Evolutionary conservation across 1,140 invertebrate genomes (phyloP).

Genomic region (Campoletis sonorensis): DNA sequence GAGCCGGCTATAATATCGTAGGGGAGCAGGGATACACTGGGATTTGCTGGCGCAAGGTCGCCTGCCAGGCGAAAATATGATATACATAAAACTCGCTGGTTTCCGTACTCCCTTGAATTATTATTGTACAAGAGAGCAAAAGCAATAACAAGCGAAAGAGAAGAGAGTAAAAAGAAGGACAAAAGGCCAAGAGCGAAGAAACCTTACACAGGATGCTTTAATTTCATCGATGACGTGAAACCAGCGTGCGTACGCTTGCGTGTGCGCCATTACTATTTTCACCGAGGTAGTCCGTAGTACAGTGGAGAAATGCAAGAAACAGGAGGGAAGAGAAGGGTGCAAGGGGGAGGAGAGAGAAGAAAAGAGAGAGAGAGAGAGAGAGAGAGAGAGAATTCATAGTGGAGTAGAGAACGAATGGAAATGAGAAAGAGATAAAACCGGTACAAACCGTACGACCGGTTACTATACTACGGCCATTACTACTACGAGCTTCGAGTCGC

Average conservation of each 20-base stretch:
- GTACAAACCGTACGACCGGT: conserved; percentile 29
- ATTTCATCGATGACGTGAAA: conserved; percentile 40
- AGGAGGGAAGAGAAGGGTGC: no score
- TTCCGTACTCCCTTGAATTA: not conserved
- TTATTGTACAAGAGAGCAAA: not conserved
- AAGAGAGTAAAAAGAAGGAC: conserved; percentile 1
- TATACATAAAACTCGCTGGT: not conserved
- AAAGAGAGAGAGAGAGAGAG: not conserved
- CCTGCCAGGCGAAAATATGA: not conserved
- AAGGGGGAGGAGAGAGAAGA: not conserved
- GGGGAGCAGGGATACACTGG: conserved; percentile 46
- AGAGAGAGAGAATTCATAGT: conserved; percentile 4
- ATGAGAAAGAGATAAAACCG: conserved; percentile 19
- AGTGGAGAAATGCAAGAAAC: conserved; percentile 50
- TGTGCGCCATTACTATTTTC: conserved; percentile 64
- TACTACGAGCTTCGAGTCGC: conserved; percentile 27
- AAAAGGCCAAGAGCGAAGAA: not conserved
- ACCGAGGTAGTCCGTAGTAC: conserved; percentile 58
- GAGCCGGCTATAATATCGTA: conserved; percentile 52
- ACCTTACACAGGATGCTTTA: not conserved
- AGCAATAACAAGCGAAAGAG: not conserved
- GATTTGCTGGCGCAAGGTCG: conserved; percentile 24
- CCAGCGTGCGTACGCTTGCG: conserved; percentile 67
- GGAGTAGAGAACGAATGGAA: not conserved
- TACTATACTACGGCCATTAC: conserved; percentile 41